These are phyloP conservation scores for Heliconius erato DNA, from an alignment of 2,888 invertebrate species.

Conservation along the genomic window DNA sequence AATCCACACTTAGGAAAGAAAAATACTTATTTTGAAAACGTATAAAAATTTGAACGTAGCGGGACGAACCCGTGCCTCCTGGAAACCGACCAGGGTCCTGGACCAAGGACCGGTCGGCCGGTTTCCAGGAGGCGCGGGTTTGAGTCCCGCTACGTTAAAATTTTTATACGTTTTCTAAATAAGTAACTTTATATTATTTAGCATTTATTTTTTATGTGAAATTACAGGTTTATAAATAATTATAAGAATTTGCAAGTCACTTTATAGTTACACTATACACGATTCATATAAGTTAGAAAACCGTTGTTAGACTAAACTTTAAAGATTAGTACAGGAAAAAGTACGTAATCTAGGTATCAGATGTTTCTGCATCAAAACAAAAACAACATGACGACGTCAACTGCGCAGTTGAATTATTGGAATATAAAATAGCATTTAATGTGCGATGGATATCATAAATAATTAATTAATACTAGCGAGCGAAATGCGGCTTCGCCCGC, in stretches of 20 bases:
- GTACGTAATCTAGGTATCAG: background rate
- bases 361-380: constrained; percentile 6
- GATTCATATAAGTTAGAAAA: background rate
- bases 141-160: no score
- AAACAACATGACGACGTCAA: background rate
- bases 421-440: background rate
- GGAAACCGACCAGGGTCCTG: no score
- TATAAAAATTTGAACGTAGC: no score
- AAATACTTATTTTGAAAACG: no score
- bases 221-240: background rate
- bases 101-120: no score
- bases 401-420: background rate
- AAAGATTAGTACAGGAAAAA: background rate
- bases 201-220: background rate
- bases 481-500: no score
- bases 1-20: no score
- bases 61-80: no score
- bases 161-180: no score
- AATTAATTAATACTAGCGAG: background rate
- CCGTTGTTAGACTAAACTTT: background rate
- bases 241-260: background rate
- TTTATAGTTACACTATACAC: background rate
- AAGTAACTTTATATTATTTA: background rate
- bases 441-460: background rate
- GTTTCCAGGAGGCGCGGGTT: no score